These are phyloP conservation scores for Chelonia mydas DNA, from an alignment of 2,797 vertebrate genomes.

Conservation along the genomic window DNA sequence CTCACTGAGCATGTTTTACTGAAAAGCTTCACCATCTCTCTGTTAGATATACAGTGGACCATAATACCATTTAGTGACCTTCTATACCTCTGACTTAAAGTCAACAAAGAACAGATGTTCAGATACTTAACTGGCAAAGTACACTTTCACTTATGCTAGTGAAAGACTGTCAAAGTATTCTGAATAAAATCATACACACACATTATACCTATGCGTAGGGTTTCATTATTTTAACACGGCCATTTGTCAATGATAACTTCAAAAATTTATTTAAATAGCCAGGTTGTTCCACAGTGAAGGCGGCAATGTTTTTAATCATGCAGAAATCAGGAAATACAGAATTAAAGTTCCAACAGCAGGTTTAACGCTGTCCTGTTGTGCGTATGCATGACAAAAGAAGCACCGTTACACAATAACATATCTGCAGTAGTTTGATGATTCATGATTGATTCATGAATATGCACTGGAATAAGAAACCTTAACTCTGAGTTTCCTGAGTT, in stretches of 20 bases:
- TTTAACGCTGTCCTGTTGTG: neutral
- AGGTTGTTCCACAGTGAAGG: neutral
- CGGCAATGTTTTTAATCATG: neutral
- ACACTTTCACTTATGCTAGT: neutral
- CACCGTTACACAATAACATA: neutral
- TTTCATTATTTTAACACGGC: neutral
- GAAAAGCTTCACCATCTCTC: slow-evolving; percentile 60
- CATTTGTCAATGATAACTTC: neutral
- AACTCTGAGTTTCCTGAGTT: slow-evolving; percentile 59
- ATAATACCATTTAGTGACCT: slow-evolving; percentile 70
- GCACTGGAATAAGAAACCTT: neutral
- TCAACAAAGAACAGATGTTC: slow-evolving; percentile 78
- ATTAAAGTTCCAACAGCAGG: neutral
- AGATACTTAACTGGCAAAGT: slow-evolving; percentile 13
- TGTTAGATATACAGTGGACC: slow-evolving; percentile 49
- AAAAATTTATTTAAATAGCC: neutral
- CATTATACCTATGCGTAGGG: neutral
- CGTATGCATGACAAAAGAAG: neutral
- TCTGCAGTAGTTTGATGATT: neutral
- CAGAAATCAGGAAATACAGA: neutral
- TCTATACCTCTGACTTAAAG: slow-evolving; percentile 53
- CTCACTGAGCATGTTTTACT: neutral
- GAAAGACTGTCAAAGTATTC: slow-evolving; percentile 16
- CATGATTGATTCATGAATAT: slow-evolving; percentile 6
- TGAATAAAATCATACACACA: slow-evolving; percentile 1